A percentile compares a stretch with the other conserved stretches of the same genome.
Evolutionary conservation across 2,113 vertebrate genomes (phyloP).

Genomic region (Upupa epops): DNA sequence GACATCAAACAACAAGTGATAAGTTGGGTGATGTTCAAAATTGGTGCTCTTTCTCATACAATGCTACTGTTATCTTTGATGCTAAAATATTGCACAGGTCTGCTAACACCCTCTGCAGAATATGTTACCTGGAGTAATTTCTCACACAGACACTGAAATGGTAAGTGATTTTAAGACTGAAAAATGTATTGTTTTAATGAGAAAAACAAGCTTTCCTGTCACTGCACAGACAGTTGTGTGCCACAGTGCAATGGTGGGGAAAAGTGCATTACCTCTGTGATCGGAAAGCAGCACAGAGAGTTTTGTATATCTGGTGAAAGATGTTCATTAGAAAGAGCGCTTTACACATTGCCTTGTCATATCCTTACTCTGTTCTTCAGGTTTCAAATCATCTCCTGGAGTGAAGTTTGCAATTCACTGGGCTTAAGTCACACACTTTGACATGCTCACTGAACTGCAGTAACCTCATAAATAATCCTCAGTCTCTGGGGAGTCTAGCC

Average conservation of each 20-base stretch:
- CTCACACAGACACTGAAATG: neutral
- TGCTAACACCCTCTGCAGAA: neutral
- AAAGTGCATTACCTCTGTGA: neutral
- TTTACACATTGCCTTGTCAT: neutral
- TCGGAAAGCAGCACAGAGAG: neutral
- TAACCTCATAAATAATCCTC: slow-evolving; percentile 39
- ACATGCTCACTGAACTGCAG: slow-evolving; percentile 32
- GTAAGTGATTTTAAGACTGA: neutral
- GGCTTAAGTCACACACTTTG: slow-evolving; percentile 2
- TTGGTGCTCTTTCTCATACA: neutral
- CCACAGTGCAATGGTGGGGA: neutral
- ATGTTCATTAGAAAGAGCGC: neutral
- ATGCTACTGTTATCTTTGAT: neutral
- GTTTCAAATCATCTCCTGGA: neutral
- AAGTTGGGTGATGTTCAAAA: neutral
- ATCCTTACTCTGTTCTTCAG: neutral
- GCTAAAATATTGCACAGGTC: neutral
- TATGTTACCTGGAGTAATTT: neutral
- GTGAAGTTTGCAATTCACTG: slow-evolving; percentile 21
- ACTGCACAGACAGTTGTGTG: neutral
- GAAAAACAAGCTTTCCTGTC: neutral
- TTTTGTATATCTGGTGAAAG: neutral
- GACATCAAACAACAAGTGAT: neutral
- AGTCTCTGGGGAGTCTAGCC: neutral
- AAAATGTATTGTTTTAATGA: neutral